Evolutionary conservation across 2,797 vertebrate species (phyloP), one percentile per base, ranked within the genome.

Genomic region (Orientallactaga sibirica): DNA sequence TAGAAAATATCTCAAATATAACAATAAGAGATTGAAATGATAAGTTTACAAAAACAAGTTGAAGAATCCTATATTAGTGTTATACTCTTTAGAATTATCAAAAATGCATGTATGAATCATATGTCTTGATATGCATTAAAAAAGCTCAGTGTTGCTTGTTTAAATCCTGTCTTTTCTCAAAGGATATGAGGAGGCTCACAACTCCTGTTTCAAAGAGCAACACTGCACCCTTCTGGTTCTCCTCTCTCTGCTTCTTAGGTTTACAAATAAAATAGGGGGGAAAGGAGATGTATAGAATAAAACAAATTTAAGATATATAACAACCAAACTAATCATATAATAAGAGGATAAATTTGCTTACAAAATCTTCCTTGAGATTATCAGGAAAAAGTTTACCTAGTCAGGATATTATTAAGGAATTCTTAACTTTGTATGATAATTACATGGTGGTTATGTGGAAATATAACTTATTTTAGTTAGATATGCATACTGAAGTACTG

Each of bases 351-450:
- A 66, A 83, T 15, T n/a, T 87, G 2, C 66, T 16, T 16, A 76
- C 77, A 80, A 91, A 76, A 0, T 25, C 12, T 76, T 48, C 41
- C 92, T 92, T 86, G 16, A 83, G 11, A 29, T 94, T 79, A 92
- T 86, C 9, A 61, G 22, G 19, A 82, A 84, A 93, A 52, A 16
- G 20, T 79, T 83, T 67, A 70, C 7, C 1, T 68, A 91, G 19
- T 14, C 48, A 79, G 7, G 16, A 2, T 37, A 66, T 78, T 67
- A 78, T 37, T 75, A 88, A 77, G 22, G n/a, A 68, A 83, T 41
- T 73, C 22, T 58, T 86, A 24, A 48, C 86, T 95, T 93, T 93
- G 61, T 88, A 52, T 94, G 22, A 91, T 89, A 85, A 93, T 70
- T 15, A 61, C 37, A 84, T 19, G 18, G 14, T 74, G 33, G 5